Evolutionary conservation across 2,888 invertebrate genomes (phyloP).

Genomic region (Euproctis similis): DNA sequence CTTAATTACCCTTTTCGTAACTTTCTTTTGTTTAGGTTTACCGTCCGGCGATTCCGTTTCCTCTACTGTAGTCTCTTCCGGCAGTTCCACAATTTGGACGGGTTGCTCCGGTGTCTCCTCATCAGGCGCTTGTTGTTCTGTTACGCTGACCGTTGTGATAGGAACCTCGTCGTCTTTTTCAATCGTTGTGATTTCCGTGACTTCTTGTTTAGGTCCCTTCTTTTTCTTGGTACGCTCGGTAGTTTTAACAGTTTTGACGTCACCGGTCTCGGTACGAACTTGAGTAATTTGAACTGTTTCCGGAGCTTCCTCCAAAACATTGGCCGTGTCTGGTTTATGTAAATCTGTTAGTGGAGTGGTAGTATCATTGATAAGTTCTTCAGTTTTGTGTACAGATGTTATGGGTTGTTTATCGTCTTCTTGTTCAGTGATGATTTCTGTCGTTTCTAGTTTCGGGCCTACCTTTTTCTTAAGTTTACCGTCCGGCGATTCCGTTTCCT

Average conservation of each 20-base stretch:
- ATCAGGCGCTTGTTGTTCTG: slow-evolving; percentile 41
- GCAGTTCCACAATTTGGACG: slow-evolving; percentile 30
- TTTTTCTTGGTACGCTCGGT: slow-evolving; percentile 33
- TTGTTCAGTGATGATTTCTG: slow-evolving; percentile 47
- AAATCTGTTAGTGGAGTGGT: slow-evolving; percentile 6
- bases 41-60: slow-evolving; percentile 16
- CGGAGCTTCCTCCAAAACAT: slow-evolving; percentile 22
- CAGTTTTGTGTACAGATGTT: slow-evolving; percentile 34
- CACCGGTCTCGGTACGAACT: slow-evolving; percentile 27
- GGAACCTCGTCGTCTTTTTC: slow-evolving; percentile 48
- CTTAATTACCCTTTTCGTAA: slow-evolving; percentile 25
- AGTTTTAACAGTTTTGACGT: slow-evolving; percentile 40
- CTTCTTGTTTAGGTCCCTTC: slow-evolving; percentile 54
- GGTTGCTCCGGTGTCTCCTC: slow-evolving; percentile 34
- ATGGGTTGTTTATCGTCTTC: slow-evolving; percentile 59
- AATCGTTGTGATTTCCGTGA: slow-evolving; percentile 57
- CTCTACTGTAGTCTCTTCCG: slow-evolving; percentile 32
- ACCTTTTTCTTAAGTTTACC: slow-evolving; percentile 48
- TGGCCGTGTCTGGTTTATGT: slow-evolving; percentile 5
- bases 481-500: slow-evolving; percentile 15
- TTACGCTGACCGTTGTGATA: slow-evolving; percentile 35
- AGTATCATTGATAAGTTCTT: slow-evolving; percentile 30
- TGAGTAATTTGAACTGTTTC: slow-evolving; percentile 26
- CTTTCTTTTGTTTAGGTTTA: slow-evolving; percentile 14
- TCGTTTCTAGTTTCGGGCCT: slow-evolving; percentile 32